A percentile compares a stretch with the other conserved stretches of the same genome.
Conservation (phyloP, 2,113 vertebrate genomes). For the Albula glossodonta region DNA sequence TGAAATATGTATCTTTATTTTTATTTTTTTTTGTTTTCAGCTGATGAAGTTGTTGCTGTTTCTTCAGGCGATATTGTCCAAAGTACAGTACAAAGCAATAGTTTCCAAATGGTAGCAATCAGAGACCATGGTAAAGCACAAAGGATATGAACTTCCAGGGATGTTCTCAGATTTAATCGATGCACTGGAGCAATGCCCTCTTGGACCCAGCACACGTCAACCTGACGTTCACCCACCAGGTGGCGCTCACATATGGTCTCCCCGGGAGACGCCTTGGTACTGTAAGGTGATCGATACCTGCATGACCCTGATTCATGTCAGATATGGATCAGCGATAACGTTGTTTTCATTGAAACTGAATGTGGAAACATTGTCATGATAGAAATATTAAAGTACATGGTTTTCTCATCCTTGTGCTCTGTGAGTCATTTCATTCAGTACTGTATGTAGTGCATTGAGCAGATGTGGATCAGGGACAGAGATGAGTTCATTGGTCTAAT, state of each 20-base stretch:
- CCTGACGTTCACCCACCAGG: constrained; percentile 71
- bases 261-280: constrained; percentile 74
- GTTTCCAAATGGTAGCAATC: constrained; percentile 56
- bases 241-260: constrained; percentile 76
- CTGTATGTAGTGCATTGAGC: not conserved
- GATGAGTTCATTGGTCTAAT: too few relatives aligned
- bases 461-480: not conserved
- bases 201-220: constrained; percentile 41
- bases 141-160: constrained; percentile 74
- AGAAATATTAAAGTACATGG: constrained; percentile 32
- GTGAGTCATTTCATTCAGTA: not conserved
- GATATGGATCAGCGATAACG: constrained; percentile 18
- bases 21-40: constrained; percentile 8
- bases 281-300: constrained; percentile 78
- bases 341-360: constrained; percentile 30
- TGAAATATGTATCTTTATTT: constrained; percentile 14
- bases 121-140: constrained; percentile 74
- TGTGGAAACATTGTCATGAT: constrained; percentile 32
- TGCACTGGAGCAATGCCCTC: constrained; percentile 76
- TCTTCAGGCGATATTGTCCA: constrained; percentile 62
- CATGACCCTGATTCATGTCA: constrained; percentile 77
- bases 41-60: constrained; percentile 41
- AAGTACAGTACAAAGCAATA: constrained; percentile 72
- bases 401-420: constrained; percentile 23
- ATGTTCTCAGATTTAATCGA: constrained; percentile 67